Base-by-base conservation (phyloP, 2,888 invertebrate species). In the Bembecia ichneumoniformis region DNA sequence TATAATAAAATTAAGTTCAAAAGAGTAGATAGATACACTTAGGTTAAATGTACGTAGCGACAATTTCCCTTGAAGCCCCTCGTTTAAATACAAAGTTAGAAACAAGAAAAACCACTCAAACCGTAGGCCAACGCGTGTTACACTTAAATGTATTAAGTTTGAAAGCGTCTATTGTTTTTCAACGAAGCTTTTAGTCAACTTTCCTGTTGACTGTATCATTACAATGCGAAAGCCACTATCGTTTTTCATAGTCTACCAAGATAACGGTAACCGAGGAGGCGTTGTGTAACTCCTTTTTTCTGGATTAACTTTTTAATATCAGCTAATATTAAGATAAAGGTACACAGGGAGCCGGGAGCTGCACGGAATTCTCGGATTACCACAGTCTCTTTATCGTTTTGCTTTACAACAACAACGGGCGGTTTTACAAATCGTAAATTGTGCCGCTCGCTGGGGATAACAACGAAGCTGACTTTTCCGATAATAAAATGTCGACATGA, bases 401-500 rank as follows among this genome's bases (percentile, higher is more conserved):
- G 69, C 63, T 68, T 71, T 71, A 74, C 71, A 76, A 71, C 70
- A 70, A 67, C 67, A 70, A 77, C 66, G 59, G 28, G 70, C 57
- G 68, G 67, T 75, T 79, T 77, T 77, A 74, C 71, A 77, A 76
- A 78, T 73, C 71, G 73, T 76, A 74, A 82, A 83, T 82, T 78
- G 79, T 79, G 74, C 77, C 65, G 72, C 68, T 74, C 66, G 66
- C 66, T 59, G 63, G 68, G 77, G 82, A 82, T 84, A 86, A 82
- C 78, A 74, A 64, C 66, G 61, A 63, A 65, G 75, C 75, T 75
- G 79, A 81, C 75, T 86, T 71, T 66, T 70, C 69, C 69, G 77
- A 84, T 82, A 78, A 77, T 87, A 87, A 84, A 87, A 82, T 77
- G 76, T 77, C 80, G 78, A 82, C 82, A 79, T 78, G 75, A 78